Evolutionary conservation across 1,140 invertebrate species (phyloP), one percentile per base, ranked within the genome.

Genomic region (Ladona fulva): DNA sequence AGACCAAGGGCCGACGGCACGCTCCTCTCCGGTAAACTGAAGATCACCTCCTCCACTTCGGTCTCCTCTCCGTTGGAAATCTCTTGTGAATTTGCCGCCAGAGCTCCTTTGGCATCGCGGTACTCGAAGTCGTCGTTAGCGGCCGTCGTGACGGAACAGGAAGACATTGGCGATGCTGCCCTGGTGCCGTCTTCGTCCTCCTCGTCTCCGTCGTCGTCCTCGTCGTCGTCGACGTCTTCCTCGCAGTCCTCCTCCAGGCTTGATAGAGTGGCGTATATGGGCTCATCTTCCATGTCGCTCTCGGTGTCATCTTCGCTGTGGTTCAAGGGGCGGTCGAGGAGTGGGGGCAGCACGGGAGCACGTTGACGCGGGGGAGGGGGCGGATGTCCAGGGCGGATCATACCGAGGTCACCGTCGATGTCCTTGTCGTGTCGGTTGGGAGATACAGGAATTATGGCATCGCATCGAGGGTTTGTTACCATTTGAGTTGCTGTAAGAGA

Each of bases 51-150:
- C n/a, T 66, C 52, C 16, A 66, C 52, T 66, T 66, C 52, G 14
- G 52, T 66, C 52, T 66, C 52, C 52, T 66, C 52, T 12, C 52
- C 52, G 14, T 66, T 66, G 16, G 52, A 66, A 3, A 22, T 3
- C 52, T 66, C 52, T 66, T 66, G 52, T 12, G 16, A 22, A 19
- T 16, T 1, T 16, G 52, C n/a, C 52, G n/a, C 52, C 14, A 66
- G 14, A 12, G n/a, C 52, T 5, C 52, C 52, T 66, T 66, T 66
- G 52, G 52, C 74, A 19, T 75, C 37, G 19, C 37, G 74, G 74
- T 25, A 75, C 16, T 25, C 37, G 74, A 75, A 75, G 74, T 75
- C 74, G 74, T 75, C 37, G 74, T 75, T 75, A n/a, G 74, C 74
- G 1, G 74, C 74, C 37, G 74, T 75, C 14, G 74, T 75, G 19